Base-by-base conservation (phyloP, 2,888 invertebrate species). In the Athalia rosae region DNA sequence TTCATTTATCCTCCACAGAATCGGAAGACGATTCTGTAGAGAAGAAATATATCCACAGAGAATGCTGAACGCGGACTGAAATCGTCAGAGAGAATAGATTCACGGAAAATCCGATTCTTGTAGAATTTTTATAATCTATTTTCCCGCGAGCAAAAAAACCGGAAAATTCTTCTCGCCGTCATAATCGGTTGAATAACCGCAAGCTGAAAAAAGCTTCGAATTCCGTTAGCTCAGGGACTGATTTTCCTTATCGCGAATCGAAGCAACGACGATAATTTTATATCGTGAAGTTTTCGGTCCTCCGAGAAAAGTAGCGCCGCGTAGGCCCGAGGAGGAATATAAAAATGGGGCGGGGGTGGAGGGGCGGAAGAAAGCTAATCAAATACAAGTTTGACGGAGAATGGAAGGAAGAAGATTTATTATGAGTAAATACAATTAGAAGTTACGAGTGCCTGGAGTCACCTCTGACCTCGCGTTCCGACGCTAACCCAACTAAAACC, bases 401-500 rank as follows among this genome's bases (percentile, higher is more conserved):
- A 48, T 59, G 50, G 77, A 48, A 48, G 74, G 82, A 79, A 79
- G 80, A 78, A 81, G 83, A 86, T 84, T 86, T 85, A 86, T 86
- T 82, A 85, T 83, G 82, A 82, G 82, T 79, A 85, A 86, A 85
- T 84, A 81, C 83, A 85, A 85, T 86, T 86, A 84, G 79, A 79
- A 84, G 83, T 83, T 83, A 81, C 82, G 83, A 84, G 84, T 82
- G 81, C 81, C 81, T 81, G 64, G 80, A 80, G 81, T 83, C 83
- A 83, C 82, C 85, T 83, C 83, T 83, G 83, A 80, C 79, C 69
- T 78, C 80, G 79, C 71, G 53, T 53, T n/a, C 81, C 82, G 81
- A 80, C 81, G 83, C 67, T 85, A 84, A 85, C 80, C 80, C 81
- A 79, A 83, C 82, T 78, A 76, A 76, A 69, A 63, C 77, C 69